Percentiles rank a stretch among this genome's conserved stretches.
Evolutionary conservation across 2,113 vertebrate species (phyloP).

Genomic region (Pyxicephalus adspersus): DNA sequence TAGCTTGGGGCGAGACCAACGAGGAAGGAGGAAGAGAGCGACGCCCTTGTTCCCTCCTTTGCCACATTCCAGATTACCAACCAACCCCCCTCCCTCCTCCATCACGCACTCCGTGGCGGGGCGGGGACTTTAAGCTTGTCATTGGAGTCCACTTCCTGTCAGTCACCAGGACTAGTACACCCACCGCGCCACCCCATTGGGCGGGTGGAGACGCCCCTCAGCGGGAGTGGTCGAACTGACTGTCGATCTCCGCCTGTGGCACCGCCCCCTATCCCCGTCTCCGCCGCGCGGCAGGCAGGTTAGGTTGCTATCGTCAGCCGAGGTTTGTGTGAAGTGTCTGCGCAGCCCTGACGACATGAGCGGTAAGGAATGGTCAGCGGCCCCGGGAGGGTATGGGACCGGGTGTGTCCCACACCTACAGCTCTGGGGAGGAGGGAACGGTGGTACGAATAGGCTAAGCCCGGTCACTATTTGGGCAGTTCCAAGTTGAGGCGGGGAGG

Average conservation of each 20-base stretch:
- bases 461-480: background rate
- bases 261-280: conserved; percentile 61
- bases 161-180: conserved; percentile 33
- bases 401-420: background rate
- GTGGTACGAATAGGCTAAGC: no score
- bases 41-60: conserved; percentile 30
- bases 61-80: conserved; percentile 19
- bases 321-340: conserved; percentile 29
- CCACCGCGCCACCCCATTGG: conserved; percentile 62
- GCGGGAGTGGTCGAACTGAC: conserved; percentile 64
- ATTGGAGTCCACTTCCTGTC: conserved; percentile 28
- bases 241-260: conserved; percentile 71
- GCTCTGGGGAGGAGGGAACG: background rate
- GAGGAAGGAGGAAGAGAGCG: conserved; percentile 1
- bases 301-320: conserved; percentile 19
- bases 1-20: background rate
- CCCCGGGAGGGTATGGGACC: background rate
- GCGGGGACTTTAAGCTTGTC: background rate
- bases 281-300: conserved; percentile 60
- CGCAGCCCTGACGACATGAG: conserved; percentile 61
- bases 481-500: no score
- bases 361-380: conserved; percentile 69
- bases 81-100: no score
- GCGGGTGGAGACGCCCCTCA: conserved; percentile 59
- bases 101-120: conserved; percentile 18